A percentile compares a stretch with the other conserved stretches of the same genome.
These are phyloP conservation scores for Lottia gigantea DNA, from an alignment of 2,888 invertebrate species.

Conservation along the genomic window DNA sequence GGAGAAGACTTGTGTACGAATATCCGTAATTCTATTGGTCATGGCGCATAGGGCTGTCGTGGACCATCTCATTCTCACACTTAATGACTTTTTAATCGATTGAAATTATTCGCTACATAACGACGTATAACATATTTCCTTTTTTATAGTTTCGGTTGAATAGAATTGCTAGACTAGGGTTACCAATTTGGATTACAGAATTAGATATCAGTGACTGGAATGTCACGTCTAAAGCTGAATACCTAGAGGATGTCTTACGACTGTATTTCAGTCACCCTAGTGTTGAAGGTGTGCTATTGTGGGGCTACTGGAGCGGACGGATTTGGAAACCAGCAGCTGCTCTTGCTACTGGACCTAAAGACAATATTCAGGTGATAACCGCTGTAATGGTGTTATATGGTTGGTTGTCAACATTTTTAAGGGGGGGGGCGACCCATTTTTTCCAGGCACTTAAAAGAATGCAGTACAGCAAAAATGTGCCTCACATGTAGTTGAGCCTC, in stretches of 20 bases:
- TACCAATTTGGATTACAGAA: conserved; percentile 50
- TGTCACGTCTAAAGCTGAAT: conserved; percentile 31
- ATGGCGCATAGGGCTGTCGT: too few relatives aligned
- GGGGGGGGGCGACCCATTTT: too few relatives aligned
- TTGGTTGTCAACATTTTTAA: too few relatives aligned
- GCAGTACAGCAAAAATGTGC: too few relatives aligned
- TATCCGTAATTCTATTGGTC: too few relatives aligned
- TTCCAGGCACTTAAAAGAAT: too few relatives aligned
- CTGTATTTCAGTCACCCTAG: conserved; percentile 32
- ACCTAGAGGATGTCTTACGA: conserved; percentile 27
- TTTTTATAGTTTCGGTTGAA: conserved; percentile 36
- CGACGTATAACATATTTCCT: background rate
- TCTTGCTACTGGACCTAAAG: conserved; percentile 18
- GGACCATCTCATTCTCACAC: too few relatives aligned
- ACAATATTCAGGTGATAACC: conserved; percentile 18
- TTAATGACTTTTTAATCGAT: too few relatives aligned
- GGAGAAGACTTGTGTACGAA: too few relatives aligned
- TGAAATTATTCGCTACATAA: too few relatives aligned
- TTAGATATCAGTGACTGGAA: conserved; percentile 32
- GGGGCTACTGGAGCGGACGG: conserved; percentile 22
- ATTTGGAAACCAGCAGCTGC: conserved; percentile 19
- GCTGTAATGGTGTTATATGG: too few relatives aligned
- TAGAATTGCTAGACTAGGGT: conserved; percentile 36
- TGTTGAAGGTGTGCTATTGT: conserved; percentile 30
- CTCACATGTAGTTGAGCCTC: background rate